Base-by-base conservation (phyloP, 2,797 vertebrate species). In the Sardinella longiceps region DNA sequence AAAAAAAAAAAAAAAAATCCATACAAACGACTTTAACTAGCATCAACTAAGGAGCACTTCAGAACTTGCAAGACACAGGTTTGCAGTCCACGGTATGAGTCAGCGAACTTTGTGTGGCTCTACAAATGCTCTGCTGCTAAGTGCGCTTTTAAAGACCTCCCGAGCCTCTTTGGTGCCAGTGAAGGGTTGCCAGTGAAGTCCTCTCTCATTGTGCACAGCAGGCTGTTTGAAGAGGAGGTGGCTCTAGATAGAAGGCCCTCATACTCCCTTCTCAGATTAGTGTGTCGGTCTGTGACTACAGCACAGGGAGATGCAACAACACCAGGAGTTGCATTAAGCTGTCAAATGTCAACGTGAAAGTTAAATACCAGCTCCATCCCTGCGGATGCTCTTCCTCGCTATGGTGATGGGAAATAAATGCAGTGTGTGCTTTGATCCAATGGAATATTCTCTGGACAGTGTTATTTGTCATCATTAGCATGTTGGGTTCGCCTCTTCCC, bases 391-490 rank as follows among this genome's bases (percentile, higher is more conserved):
- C n/a, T 7, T 70, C 80, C 33, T 48, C 30, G 80, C 50, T 15
- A 30, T 5, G 25, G 9, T 5, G 5, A 56, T 5, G 25, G 30
- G 56, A 74, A 81, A 25, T 82, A 70, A 82, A 85, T 53, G 7
- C 81, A 1, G 25, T 74, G 14, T 37, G 30, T 84, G 85, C 85
- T 89, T 81, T 88, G 87, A 90, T 89, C 85, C 86, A 51, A 89
- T 37, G 60, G 80, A 86, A 89, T 85, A 89, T 84, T 90, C 87
- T 83, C 83, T 39, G 89, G 84, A 90, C 88, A 89, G 88, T 15
- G 18, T 39, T 37, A 74, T 74, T 74, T 37, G 30, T 74, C 66
- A 74, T 37, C 33, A 74, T 74, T 37, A 15, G 14, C 15, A 74
- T 37, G 15, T 74, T 15, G 37, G 14, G 66, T 12, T 33, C 60